Conservation (phyloP, 2,888 invertebrate species). For the Chymomyza procnemis region DNA sequence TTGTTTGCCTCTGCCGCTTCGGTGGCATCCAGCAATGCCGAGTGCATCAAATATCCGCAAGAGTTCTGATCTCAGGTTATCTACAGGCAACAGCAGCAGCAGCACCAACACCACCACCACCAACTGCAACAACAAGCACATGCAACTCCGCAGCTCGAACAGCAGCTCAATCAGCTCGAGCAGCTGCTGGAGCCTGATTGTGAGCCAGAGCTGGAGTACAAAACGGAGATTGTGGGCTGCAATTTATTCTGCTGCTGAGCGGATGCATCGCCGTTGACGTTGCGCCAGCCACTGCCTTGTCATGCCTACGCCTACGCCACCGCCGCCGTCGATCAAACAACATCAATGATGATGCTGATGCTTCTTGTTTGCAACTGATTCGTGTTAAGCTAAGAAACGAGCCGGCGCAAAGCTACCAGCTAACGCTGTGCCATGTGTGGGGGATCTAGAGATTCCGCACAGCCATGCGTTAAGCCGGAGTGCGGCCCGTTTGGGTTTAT, state of each 20-base stretch:
- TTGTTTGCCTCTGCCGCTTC: constrained; percentile 74
- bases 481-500: constrained; percentile 76
- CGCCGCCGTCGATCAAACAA: constrained; percentile 59
- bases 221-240: constrained; percentile 62
- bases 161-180: constrained; percentile 23
- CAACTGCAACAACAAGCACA: constrained; percentile 22
- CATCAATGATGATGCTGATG: constrained; percentile 73
- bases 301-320: constrained; percentile 34
- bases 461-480: constrained; percentile 23
- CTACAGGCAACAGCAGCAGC: constrained; percentile 64
- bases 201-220: constrained; percentile 49
- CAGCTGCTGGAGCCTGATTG: constrained; percentile 1
- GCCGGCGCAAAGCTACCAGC: constrained; percentile 37
- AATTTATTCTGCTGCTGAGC: constrained; percentile 75
- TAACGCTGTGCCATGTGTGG: constrained; percentile 4
- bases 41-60: constrained; percentile 79
- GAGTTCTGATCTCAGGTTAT: constrained; percentile 80
- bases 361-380: constrained; percentile 79
- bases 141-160: constrained; percentile 14
- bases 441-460: constrained; percentile 17
- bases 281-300: constrained; percentile 29
- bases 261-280: constrained; percentile 13
- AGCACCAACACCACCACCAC: constrained; percentile 52
- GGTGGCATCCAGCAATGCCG: constrained; percentile 79
- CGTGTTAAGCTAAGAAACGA: constrained; percentile 77